Evolutionary conservation across 2,113 vertebrate species (phyloP).

Genomic region (Aspidoscelis tigris): DNA sequence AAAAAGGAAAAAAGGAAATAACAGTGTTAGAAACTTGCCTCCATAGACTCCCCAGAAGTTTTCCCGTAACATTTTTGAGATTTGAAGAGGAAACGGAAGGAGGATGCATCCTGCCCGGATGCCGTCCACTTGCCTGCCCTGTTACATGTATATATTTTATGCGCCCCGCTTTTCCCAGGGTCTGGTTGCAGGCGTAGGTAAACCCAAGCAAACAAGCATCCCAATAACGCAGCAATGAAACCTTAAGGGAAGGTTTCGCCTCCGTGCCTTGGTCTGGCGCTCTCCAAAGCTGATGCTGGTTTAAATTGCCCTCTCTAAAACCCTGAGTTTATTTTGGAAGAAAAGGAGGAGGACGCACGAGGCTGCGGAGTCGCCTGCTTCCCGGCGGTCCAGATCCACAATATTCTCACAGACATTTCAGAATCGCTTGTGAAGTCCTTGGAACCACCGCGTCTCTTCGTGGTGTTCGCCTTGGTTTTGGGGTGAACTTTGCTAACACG

Average conservation of each 20-base stretch:
- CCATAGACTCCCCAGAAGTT: neutral
- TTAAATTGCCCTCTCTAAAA: neutral
- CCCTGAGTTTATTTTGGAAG: neutral
- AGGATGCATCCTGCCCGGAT: neutral
- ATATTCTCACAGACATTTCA: neutral
- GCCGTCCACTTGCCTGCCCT: neutral
- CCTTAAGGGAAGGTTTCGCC: neutral
- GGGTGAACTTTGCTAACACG: fast-evolving
- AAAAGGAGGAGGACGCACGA: fast-evolving
- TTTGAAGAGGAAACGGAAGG: neutral
- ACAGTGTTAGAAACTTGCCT: neutral
- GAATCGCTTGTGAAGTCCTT: neutral
- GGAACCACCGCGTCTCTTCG: fast-evolving
- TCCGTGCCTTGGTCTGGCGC: neutral
- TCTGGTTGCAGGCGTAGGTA: neutral
- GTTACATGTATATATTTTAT: too few relatives aligned
- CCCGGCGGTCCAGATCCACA: neutral
- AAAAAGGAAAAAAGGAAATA: neutral
- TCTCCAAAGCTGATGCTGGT: neutral
- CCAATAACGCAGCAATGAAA: neutral
- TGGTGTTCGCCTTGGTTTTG: neutral
- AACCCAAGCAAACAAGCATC: neutral
- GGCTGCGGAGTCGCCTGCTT: neutral
- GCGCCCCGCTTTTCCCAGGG: neutral
- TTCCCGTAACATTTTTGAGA: neutral